Evolutionary conservation across 2,113 vertebrate species (phyloP).

Genomic region (Collichthys lucidus): DNA sequence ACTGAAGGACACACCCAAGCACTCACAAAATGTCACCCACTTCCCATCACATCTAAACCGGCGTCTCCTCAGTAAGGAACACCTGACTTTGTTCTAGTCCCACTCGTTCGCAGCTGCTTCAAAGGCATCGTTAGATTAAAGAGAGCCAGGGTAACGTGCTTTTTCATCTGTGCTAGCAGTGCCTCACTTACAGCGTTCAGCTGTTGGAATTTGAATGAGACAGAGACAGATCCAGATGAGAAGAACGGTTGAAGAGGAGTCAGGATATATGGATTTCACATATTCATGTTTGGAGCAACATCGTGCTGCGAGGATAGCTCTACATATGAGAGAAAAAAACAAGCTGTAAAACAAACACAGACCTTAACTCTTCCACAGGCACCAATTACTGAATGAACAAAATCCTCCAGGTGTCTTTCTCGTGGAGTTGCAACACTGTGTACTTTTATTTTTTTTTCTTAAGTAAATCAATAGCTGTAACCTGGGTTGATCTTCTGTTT

Average conservation of each 20-base stretch:
- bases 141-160: constrained; percentile 13
- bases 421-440: not conserved
- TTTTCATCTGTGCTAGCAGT: constrained; percentile 42
- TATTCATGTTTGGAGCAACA: not conserved
- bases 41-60: constrained; percentile 35
- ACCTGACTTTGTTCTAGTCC: constrained; percentile 65
- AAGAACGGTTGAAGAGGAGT: constrained; percentile 26
- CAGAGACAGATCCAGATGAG: constrained; percentile 49
- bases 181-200: constrained; percentile 16
- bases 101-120: constrained; percentile 57
- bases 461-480: not conserved
- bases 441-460: not conserved
- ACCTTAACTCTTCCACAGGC: constrained; percentile 8
- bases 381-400: constrained; percentile 26
- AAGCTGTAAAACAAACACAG: not conserved
- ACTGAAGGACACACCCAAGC: constrained; percentile 26
- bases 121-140: constrained; percentile 72
- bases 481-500: not conserved
- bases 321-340: constrained; percentile 5
- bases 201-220: constrained; percentile 72
- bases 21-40: not conserved
- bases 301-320: constrained; percentile 24
- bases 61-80: constrained; percentile 42
- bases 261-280: constrained; percentile 18
- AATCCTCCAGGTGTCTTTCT: not conserved